Evolutionary conservation across 1,140 invertebrate species (phyloP), one percentile per base, ranked within the genome.

Genomic region (Tetramorium alpestre): DNA sequence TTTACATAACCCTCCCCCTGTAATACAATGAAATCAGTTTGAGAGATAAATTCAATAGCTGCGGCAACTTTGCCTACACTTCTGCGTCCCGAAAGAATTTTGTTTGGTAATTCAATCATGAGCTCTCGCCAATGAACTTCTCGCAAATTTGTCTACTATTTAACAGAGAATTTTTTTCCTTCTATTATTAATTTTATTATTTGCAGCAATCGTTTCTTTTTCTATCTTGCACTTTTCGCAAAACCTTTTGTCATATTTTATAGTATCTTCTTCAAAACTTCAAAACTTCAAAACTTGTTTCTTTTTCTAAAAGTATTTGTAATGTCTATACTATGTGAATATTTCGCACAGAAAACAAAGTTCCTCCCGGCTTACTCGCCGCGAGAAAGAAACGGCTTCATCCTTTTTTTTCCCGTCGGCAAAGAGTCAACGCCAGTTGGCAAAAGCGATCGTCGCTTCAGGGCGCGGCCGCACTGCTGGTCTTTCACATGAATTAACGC

Each of bases 401-500:
- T 65, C 3, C 44, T 44, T 75, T 87, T 88, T 85, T 88, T 85
- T 69, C 64, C 33, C 70, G 13, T 58, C 73, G 44, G 77, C 88
- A 81, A 69, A 91, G 75, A 88, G 91, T 92, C 90, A 88, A 92
- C 88, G 75, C 77, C 16, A 49, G 25, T 64, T 54, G 65, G 22
- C 44, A 64, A 77, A 88, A 78, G 88, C 62, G 33, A 62, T 56
- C 73, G 88, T 89, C 88, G 88, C 85, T 84, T 89, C 88, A 16
- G 56, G 73, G 64, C 58, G 54, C 41, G 47, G 70, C 28, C 67
- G 65, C 51, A 51, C 13, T 38, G 51, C 8, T 65, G 67, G 64
- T 91, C 89, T 91, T 92, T 90, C 89, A 86, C 56, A 41, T 75
- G 84, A 89, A 90, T 89, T 78, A 84, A 85, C 87, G 44, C 64